These are phyloP conservation scores for Odontamblyopus lacepedii DNA, from an alignment of 2,797 vertebrate species.

Conservation along the genomic window DNA sequence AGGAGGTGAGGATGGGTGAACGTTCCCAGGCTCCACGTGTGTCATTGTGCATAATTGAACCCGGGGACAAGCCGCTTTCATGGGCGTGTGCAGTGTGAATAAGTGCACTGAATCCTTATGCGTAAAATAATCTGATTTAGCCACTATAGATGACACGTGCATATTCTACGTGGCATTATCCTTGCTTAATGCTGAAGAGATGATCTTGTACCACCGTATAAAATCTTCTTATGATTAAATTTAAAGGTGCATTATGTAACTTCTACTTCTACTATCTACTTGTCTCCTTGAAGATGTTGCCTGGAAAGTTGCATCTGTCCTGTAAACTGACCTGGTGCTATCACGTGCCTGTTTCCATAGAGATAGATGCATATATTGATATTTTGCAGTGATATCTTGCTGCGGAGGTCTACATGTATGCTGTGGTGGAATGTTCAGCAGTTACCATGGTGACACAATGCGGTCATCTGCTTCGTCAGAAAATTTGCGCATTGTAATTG, in stretches of 20 bases:
- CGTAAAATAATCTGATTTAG: constrained; percentile 29
- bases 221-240: background rate
- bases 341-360: too few relatives aligned
- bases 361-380: too few relatives aligned
- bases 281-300: background rate
- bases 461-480: too few relatives aligned
- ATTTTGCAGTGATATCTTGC: too few relatives aligned
- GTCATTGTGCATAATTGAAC: constrained; percentile 59
- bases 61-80: constrained; percentile 24
- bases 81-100: constrained; percentile 21
- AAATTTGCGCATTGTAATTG: too few relatives aligned
- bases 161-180: too few relatives aligned
- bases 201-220: too few relatives aligned
- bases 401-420: too few relatives aligned
- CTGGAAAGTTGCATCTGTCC: background rate
- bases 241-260: background rate
- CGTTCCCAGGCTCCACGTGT: constrained; percentile 19
- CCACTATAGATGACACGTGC: background rate
- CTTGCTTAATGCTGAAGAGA: too few relatives aligned
- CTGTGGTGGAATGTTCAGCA: too few relatives aligned
- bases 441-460: too few relatives aligned
- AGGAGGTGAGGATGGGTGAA: background rate
- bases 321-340: too few relatives aligned
- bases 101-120: constrained; percentile 11
- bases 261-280: background rate